Conservation (phyloP, 2,113 vertebrate genomes). For the Diadophis punctatus region DNA sequence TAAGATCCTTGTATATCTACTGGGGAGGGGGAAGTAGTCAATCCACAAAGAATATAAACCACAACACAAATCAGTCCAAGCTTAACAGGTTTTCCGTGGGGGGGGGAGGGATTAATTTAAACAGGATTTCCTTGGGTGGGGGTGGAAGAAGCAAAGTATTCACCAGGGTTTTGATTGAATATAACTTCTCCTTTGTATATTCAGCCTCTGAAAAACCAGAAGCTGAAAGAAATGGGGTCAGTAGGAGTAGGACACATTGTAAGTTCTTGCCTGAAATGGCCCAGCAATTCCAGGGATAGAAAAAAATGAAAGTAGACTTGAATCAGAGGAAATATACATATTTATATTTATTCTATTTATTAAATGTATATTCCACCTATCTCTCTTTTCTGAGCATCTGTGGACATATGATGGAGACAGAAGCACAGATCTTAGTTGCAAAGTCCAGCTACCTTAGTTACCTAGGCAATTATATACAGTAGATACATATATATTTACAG, state of each 20-base stretch:
- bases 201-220: not conserved
- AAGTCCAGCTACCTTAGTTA: not conserved
- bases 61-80: not conserved
- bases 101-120: not conserved
- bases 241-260: too few species aligned
- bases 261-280: not conserved
- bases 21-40: not conserved
- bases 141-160: not conserved
- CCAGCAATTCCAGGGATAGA: not conserved
- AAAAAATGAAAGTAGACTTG: not conserved
- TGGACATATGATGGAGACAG: not conserved
- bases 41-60: not conserved
- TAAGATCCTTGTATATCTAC: not conserved
- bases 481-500: not conserved
- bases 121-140: not conserved
- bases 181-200: not conserved
- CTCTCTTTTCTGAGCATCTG: not conserved
- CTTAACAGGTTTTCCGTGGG: not conserved
- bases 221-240: not conserved
- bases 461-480: not conserved
- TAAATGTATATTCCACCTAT: not conserved
- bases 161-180: not conserved
- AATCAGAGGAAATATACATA: not conserved
- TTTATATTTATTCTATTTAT: not conserved
- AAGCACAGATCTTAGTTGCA: not conserved